Percentiles rank a stretch among this genome's conserved stretches.
phyloP scores from a whole-genome alignment of 2,888 invertebrate genomes.

The Onchidella celtica region DNA sequence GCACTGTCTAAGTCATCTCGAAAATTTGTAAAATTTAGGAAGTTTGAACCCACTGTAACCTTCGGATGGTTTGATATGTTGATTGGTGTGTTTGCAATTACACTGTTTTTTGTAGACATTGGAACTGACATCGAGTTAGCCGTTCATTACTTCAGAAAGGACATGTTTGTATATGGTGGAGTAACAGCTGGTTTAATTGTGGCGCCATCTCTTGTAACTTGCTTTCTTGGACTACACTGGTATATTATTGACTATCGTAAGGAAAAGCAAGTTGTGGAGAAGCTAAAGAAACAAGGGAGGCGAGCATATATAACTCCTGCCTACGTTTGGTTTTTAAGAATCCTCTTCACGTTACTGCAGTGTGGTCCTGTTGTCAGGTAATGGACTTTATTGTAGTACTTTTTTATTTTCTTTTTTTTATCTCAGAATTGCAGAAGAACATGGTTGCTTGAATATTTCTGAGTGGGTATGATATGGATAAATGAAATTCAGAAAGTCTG shows the following conservation, averaged over 20 bases:
- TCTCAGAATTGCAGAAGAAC: neutral
- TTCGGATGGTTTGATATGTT: conserved; percentile 64
- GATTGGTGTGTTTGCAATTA: conserved; percentile 62
- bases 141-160: conserved; percentile 61
- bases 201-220: conserved; percentile 65
- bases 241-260: conserved; percentile 67
- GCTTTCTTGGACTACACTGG: conserved; percentile 67
- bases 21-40: neutral
- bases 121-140: conserved; percentile 67
- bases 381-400: neutral
- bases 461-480: neutral
- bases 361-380: conserved; percentile 73
- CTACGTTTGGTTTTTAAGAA: conserved; percentile 63
- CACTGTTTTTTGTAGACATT: conserved; percentile 68
- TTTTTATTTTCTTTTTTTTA: neutral
- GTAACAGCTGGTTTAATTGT: conserved; percentile 66
- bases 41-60: conserved; percentile 33
- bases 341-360: conserved; percentile 67
- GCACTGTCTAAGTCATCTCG: no score
- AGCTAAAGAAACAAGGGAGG: conserved; percentile 43
- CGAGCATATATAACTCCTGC: conserved; percentile 56
- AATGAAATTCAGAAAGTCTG: no score
- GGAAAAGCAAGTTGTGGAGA: conserved; percentile 57
- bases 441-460: neutral
- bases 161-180: conserved; percentile 58